Conservation (phyloP, 2,797 vertebrate species). For the Macropus fuliginosus region DNA sequence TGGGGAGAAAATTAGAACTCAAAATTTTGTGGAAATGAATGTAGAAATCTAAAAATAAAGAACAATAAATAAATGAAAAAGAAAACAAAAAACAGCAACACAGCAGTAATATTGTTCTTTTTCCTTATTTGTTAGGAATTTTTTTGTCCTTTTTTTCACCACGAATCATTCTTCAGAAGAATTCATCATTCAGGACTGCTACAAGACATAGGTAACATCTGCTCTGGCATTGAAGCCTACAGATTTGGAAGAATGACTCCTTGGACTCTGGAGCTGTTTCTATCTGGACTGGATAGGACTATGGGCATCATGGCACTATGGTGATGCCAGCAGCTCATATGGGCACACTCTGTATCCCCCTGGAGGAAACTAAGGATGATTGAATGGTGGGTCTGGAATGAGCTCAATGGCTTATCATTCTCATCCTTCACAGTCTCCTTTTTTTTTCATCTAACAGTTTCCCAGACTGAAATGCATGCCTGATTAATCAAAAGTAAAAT, state of each 20-base stretch:
- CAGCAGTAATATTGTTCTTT: background rate
- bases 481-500: background rate
- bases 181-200: background rate
- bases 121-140: background rate
- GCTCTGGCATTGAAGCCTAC: conserved; percentile 22
- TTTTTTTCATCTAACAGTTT: background rate
- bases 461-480: background rate
- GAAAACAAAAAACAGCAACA: background rate
- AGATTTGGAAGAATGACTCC: background rate
- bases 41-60: too few species aligned
- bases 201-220: background rate
- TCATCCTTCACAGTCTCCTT: background rate
- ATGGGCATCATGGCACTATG: background rate
- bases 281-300: background rate
- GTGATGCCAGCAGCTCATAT: conserved; percentile 19
- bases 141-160: background rate
- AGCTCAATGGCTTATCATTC: background rate
- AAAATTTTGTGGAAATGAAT: too few species aligned
- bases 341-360: background rate
- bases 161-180: background rate
- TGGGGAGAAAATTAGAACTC: too few species aligned
- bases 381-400: background rate
- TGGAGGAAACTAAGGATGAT: background rate
- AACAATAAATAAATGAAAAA: too few species aligned
- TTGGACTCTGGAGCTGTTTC: background rate